Evolutionary conservation across 2,113 vertebrate genomes (phyloP).

Genomic region (Etheostoma spectabile): DNA sequence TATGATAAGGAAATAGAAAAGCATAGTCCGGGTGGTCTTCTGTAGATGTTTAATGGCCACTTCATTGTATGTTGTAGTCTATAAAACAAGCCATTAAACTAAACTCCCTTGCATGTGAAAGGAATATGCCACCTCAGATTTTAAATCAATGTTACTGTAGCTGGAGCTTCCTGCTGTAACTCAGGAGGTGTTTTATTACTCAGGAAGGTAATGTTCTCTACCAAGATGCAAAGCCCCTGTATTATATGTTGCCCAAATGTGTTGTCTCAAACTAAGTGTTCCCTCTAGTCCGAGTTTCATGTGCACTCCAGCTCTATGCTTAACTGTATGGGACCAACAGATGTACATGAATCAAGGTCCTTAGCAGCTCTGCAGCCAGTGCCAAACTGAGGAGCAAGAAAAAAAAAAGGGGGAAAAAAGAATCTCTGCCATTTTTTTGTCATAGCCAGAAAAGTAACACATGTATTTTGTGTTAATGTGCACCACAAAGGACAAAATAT

Average conservation of each 20-base stretch:
- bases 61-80: neutral
- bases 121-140: neutral
- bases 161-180: slow-evolving; percentile 9
- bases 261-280: neutral
- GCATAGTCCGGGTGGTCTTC: too few species aligned
- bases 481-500: slow-evolving; percentile 8
- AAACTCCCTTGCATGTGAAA: neutral
- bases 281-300: slow-evolving; percentile 9
- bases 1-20: too few species aligned
- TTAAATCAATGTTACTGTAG: slow-evolving; percentile 1
- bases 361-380: slow-evolving; percentile 4
- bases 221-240: neutral
- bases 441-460: slow-evolving; percentile 8
- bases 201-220: neutral
- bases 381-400: slow-evolving; percentile 28
- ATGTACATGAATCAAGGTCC: slow-evolving; percentile 42
- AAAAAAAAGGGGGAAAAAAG: slow-evolving; percentile 57
- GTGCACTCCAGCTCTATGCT: slow-evolving; percentile 23
- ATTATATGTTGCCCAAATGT: neutral
- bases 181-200: slow-evolving; percentile 14
- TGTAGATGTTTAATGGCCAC: neutral
- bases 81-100: neutral
- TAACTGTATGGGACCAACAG: slow-evolving; percentile 34
- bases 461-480: slow-evolving; percentile 37
- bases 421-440: neutral